Evolutionary conservation across 2,888 invertebrate species (phyloP).

Genomic region (Celastrina argiolus): DNA sequence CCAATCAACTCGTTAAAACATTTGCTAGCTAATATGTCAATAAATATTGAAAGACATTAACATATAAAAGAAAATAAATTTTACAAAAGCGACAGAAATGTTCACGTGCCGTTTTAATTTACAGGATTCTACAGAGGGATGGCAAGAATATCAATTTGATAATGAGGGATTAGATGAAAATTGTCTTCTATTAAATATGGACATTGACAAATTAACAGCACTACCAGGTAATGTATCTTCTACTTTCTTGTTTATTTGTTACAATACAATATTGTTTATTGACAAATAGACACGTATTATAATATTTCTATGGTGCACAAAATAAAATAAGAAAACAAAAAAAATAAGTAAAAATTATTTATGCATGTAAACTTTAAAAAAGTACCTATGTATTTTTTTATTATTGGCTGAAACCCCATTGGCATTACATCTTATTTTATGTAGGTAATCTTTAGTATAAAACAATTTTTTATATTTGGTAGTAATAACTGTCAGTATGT

Average conservation of each 20-base stretch:
- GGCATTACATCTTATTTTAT: background rate
- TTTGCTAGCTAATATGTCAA: too few species aligned
- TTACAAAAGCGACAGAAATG: too few species aligned
- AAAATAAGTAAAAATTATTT: background rate
- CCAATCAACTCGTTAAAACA: too few species aligned
- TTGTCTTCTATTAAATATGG: conserved; percentile 67
- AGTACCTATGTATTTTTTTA: background rate
- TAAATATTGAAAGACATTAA: too few species aligned
- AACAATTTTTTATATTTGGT: background rate
- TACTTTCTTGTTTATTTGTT: background rate
- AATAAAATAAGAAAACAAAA: background rate
- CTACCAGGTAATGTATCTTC: conserved; percentile 28
- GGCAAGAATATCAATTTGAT: conserved; percentile 67
- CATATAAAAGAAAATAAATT: too few species aligned
- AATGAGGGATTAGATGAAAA: conserved; percentile 67
- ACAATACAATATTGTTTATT: background rate
- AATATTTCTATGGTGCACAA: background rate
- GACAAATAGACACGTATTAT: background rate
- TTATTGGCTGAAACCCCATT: background rate
- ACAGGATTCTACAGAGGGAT: conserved; percentile 69
- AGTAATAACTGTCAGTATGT: background rate
- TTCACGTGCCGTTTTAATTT: conserved; percentile 9
- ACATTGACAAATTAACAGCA: conserved; percentile 53
- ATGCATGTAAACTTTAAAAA: background rate
- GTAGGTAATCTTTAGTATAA: background rate